Base-by-base conservation (phyloP, 1,140 invertebrate species). In the Rhagoletis pomonella region DNA sequence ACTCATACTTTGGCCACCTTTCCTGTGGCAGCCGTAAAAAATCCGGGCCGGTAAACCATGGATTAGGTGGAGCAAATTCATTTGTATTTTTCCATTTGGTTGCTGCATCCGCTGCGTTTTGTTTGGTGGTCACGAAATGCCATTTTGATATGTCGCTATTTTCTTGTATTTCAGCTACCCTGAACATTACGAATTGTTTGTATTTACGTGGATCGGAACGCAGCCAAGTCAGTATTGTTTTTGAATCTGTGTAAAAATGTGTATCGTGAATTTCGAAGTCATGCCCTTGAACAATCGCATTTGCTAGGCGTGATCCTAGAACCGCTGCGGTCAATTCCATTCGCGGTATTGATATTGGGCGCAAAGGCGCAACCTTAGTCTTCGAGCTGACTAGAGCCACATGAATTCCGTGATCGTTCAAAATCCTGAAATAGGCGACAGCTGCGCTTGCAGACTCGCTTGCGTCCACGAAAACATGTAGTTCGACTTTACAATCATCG, bases 221-320 rank as follows among this genome's bases (percentile, higher is more conserved):
- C n/a, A 93, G 89, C 91, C 91, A 93, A 12, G 88, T 86, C 4
- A 92, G 69, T n/a, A 92, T 90, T 6, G 89, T 91, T 44, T 86
- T 89, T 4, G 90, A 91, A 58, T 92, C 90, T 59, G 89, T 89
- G 90, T 90, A 91, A 87, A 90, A 89, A 17, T 73, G 91, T 87
- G 2, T 85, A 39, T 60, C 55, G 10, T 62, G 1, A 19, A 85
- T 55, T 62, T 62, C 39, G 14, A 85, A 55, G 12, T 85, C 19
- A 59, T 85, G 84, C 17, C 3, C 9, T 6, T 39, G 39, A n/a
- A 87, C 64, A 44, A 55, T 4, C 9, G 42, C 29, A 6, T 85
- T 85, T 4, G 39, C 47, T 47, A 87, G 87, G 14, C 87, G 42
- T 2, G 81, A 19, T 14, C 87, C 87, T n/a, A 87, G n/a, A 29